phyloP scores from a whole-genome alignment of 30 jellyfish, hydroid and myxozoan species.

The Pelagia noctiluca region DNA sequence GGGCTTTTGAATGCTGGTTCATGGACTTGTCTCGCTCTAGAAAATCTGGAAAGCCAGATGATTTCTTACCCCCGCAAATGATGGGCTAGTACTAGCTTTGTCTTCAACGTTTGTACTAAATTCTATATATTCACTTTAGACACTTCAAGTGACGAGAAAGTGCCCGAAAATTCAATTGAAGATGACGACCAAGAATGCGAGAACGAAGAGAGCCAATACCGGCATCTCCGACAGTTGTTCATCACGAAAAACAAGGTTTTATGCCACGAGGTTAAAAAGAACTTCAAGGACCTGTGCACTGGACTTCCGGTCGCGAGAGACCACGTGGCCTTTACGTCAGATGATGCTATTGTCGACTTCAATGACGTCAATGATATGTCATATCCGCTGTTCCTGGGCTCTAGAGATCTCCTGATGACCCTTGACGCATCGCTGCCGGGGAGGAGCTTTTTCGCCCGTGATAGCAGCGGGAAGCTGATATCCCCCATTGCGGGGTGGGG shows the following conservation, averaged over 20 bases:
- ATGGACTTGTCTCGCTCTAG: too few relatives aligned
- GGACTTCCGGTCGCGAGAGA: constrained; percentile 49
- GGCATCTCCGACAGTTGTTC: constrained; percentile 84
- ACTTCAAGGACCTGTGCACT: constrained; percentile 74
- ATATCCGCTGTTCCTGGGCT: constrained; percentile 81
- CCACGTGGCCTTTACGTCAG: constrained; percentile 8
- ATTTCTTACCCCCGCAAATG: too few relatives aligned
- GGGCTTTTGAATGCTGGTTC: too few relatives aligned
- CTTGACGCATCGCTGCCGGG: constrained; percentile 87
- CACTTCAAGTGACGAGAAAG: constrained; percentile 19
- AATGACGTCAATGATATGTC: constrained; percentile 12
- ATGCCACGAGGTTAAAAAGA: constrained; percentile 75
- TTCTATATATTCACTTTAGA: background rate
- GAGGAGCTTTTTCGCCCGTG: constrained; percentile 70
- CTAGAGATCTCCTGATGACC: constrained; percentile 75
- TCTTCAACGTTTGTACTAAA: too few relatives aligned
- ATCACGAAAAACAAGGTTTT: constrained; percentile 85
- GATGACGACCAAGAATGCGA: constrained; percentile 4
- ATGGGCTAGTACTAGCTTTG: too few relatives aligned
- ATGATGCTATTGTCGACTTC: constrained; percentile 7
- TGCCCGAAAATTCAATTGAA: background rate
- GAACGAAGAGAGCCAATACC: constrained; percentile 46
- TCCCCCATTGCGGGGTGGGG: constrained; percentile 88
- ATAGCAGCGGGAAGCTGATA: constrained; percentile 56
- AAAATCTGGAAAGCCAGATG: too few relatives aligned